Evolutionary conservation across 1,140 invertebrate genomes (phyloP).

Genomic region (Archegozetes longisetosus): DNA sequence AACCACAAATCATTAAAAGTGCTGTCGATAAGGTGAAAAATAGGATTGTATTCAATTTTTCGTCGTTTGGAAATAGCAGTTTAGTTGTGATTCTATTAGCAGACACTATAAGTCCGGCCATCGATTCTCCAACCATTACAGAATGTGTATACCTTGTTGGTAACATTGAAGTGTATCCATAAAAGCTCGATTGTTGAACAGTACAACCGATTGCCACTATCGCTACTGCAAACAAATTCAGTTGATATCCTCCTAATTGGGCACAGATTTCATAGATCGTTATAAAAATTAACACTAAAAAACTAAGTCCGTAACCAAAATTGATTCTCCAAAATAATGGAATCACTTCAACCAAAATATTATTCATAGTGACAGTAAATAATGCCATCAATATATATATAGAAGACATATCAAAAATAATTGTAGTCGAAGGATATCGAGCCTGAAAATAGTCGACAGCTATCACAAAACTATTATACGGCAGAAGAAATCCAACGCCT

Average conservation of each 20-base stretch:
- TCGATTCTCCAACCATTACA: conserved; percentile 83
- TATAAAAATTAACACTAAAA: conserved; percentile 60
- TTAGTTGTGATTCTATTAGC: conserved; percentile 66
- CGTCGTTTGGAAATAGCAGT: conserved; percentile 45
- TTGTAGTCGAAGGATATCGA: conserved; percentile 59
- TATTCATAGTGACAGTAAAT: conserved; percentile 66
- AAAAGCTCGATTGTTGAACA: conserved; percentile 84
- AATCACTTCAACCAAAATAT: conserved; percentile 62
- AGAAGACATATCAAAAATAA: conserved; percentile 78
- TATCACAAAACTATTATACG: conserved; percentile 50
- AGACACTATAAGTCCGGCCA: conserved; percentile 68
- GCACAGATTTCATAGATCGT: conserved; percentile 65
- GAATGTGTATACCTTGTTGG: conserved; percentile 75
- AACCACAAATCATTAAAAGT: conserved; percentile 52
- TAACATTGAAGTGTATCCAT: conserved; percentile 79
- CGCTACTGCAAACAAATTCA: conserved; percentile 65
- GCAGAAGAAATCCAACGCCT: conserved; percentile 73
- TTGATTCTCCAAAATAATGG: conserved; percentile 63
- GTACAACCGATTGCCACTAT: conserved; percentile 73
- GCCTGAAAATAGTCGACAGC: conserved; percentile 36
- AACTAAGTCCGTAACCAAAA: conserved; percentile 67
- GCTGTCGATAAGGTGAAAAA: conserved; percentile 63
- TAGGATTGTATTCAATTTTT: conserved; percentile 58
- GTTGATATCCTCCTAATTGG: conserved; percentile 49
- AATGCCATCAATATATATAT: conserved; percentile 75